phyloP scores from a whole-genome alignment of 2,113 vertebrate genomes.

The Rhinolophus ferrumequinum region DNA sequence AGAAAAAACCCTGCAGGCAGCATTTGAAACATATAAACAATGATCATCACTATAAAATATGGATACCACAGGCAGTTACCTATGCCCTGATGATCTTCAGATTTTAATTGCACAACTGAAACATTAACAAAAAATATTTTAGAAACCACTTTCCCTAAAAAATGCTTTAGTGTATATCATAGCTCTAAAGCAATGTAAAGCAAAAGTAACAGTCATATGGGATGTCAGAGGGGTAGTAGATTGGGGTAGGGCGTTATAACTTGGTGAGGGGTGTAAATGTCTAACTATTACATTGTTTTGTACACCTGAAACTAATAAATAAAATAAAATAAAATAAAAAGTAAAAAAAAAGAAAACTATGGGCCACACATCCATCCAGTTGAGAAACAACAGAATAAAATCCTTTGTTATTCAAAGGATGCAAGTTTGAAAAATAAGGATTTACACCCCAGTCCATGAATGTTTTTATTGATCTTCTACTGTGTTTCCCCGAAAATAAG shows the following conservation, averaged over 20 bases:
- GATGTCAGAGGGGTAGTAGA: too few relatives aligned
- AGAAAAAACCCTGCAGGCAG: not conserved
- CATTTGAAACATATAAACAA: not conserved
- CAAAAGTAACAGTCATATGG: not conserved
- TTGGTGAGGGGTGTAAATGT: too few relatives aligned
- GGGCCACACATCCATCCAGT: not conserved
- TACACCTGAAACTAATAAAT: too few relatives aligned
- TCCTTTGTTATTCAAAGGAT: not conserved
- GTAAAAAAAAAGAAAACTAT: not conserved
- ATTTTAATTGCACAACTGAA: not conserved
- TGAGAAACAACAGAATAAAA: conserved; percentile 8
- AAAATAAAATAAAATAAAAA: too few relatives aligned
- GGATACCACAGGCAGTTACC: not conserved
- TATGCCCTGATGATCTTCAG: not conserved
- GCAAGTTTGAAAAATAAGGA: conserved; percentile 26
- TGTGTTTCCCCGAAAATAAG: too few relatives aligned
- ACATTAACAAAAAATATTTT: conserved; percentile 7
- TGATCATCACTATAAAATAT: not conserved
- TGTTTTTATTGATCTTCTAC: not conserved
- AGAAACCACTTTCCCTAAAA: not conserved
- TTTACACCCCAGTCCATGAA: not conserved
- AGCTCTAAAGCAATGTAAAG: not conserved
- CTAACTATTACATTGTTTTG: too few relatives aligned
- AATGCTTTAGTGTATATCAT: not conserved
- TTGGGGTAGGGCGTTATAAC: too few relatives aligned